A percentile compares a stretch with the other conserved stretches of the same genome.
Evolutionary conservation across 92 coral and sea anemone genomes (phyloP).

Genomic region (Heteractis magnifica): DNA sequence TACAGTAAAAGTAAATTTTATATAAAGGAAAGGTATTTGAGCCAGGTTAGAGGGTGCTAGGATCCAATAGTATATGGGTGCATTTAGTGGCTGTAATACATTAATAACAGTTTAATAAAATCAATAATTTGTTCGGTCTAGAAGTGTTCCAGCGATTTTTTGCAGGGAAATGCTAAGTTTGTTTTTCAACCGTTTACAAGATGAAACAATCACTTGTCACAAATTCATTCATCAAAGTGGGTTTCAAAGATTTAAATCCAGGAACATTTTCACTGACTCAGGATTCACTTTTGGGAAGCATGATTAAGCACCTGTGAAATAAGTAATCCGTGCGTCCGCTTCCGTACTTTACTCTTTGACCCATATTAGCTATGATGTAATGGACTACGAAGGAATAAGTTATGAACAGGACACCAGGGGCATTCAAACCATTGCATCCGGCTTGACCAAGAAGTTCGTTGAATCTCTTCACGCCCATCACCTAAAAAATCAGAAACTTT

Average conservation of each 20-base stretch:
- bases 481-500: neutral
- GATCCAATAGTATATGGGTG: too few species aligned
- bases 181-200: too few species aligned
- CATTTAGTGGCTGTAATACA: too few species aligned
- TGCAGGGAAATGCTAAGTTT: too few species aligned
- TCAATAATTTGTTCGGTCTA: too few species aligned
- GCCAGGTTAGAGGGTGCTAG: too few species aligned
- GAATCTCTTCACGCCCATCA: conserved; percentile 25
- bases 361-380: conserved; percentile 83
- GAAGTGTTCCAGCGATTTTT: too few species aligned
- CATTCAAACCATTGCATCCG: conserved; percentile 47
- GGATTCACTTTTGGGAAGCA: neutral
- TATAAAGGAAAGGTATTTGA: too few species aligned
- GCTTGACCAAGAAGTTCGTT: conserved; percentile 36
- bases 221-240: neutral
- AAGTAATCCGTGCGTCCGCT: conserved; percentile 19
- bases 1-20: too few species aligned
- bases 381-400: conserved; percentile 48
- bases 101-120: too few species aligned
- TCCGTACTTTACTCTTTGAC: conserved; percentile 49
- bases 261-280: neutral
- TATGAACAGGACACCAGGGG: conserved; percentile 33
- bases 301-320: conserved; percentile 26
- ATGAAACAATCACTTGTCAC: too few species aligned
- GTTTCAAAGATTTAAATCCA: neutral